Conservation (phyloP, 2,113 vertebrate species). For the Pelecanoides urinatrix region DNA sequence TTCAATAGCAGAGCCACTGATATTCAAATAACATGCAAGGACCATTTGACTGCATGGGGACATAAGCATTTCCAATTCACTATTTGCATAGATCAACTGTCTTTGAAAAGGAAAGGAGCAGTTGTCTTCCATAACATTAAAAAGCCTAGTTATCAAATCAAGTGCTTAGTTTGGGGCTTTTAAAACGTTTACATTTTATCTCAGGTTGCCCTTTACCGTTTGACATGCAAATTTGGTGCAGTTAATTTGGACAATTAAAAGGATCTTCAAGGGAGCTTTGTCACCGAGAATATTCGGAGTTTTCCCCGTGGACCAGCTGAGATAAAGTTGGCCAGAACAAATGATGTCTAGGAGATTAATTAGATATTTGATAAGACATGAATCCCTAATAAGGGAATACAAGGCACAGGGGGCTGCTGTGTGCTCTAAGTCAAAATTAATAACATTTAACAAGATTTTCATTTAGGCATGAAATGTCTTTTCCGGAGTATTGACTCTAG, state of each 20-base stretch:
- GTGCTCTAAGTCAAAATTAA: conserved; percentile 99
- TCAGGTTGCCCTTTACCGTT: conserved; percentile 89
- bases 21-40: conserved; percentile 98
- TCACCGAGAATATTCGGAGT: conserved; percentile 87
- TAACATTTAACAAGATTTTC: conserved; percentile 99
- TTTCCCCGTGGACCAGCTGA: conserved; percentile 89
- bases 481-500: conserved; percentile 94
- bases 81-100: conserved; percentile 96
- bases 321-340: conserved; percentile 98
- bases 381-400: conserved; percentile 99
- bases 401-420: conserved; percentile 96
- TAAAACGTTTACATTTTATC: conserved; percentile 89
- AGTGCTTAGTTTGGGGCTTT: conserved; percentile 88
- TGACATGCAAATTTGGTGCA: conserved; percentile 99
- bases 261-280: conserved; percentile 98
- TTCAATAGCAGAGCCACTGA: conserved; percentile 95
- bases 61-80: conserved; percentile 90
- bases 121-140: conserved; percentile 91
- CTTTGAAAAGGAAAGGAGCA: conserved; percentile 88
- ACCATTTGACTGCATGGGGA: conserved; percentile 91
- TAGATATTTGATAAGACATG: conserved; percentile 99
- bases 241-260: conserved; percentile 99
- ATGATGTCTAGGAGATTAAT: conserved; percentile 99
- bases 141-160: conserved; percentile 88
- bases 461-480: conserved; percentile 99